Conservation (phyloP, 2,888 invertebrate genomes). For the Ganaspis brasiliensis region DNA sequence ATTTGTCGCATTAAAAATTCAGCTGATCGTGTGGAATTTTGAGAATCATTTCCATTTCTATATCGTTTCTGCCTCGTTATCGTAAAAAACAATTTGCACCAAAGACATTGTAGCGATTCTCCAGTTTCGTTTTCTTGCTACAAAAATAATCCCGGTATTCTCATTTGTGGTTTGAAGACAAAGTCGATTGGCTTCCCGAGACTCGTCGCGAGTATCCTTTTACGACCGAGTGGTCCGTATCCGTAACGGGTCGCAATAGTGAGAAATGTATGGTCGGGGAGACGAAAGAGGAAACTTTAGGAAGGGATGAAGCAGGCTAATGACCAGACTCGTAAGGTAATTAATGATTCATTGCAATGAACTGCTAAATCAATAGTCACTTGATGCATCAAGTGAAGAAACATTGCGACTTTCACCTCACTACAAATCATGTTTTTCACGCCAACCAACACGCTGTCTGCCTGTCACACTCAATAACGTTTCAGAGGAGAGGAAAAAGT, state of each 20-base stretch:
- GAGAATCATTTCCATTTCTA: not conserved
- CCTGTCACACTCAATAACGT: not conserved
- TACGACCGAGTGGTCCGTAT: not conserved
- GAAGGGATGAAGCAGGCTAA: not conserved
- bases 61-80: not conserved
- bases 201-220: not conserved
- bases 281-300: not conserved
- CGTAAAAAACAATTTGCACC: slow-evolving; percentile 2
- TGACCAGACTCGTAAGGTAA: slow-evolving; percentile 11
- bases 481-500: not conserved
- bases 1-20: too few relatives aligned
- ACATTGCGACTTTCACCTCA: not conserved
- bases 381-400: slow-evolving; percentile 2
- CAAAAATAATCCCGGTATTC: slow-evolving; percentile 13
- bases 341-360: slow-evolving; percentile 11
- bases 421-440: slow-evolving; percentile 9
- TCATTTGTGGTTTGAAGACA: slow-evolving; percentile 29
- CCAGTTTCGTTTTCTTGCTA: not conserved
- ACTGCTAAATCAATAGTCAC: slow-evolving; percentile 2
- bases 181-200: slow-evolving; percentile 23
- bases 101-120: slow-evolving; percentile 8
- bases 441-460: not conserved
- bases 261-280: not conserved
- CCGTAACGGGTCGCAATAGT: slow-evolving; percentile 10
- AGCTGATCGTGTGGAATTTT: too few relatives aligned